These are phyloP conservation scores for Eupithecia vulgata DNA, from an alignment of 2,888 invertebrate genomes.

Conservation along the genomic window DNA sequence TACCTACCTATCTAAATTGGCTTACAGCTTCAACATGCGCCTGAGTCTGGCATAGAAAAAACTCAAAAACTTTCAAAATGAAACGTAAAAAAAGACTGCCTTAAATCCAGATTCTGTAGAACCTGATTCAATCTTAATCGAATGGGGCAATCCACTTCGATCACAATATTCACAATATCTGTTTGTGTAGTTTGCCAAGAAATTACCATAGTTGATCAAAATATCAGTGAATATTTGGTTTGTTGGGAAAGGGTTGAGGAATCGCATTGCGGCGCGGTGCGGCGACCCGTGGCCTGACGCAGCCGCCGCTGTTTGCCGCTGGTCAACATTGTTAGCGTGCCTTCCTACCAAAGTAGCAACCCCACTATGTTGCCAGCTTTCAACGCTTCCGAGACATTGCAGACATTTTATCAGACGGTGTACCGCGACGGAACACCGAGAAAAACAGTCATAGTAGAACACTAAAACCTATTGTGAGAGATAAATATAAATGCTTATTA, in stretches of 20 bases:
- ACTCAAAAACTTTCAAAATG: background rate
- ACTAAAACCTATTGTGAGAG: too few relatives aligned
- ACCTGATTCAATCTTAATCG: background rate
- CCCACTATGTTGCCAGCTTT: constrained; percentile 27
- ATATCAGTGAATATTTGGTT: constrained; percentile 11
- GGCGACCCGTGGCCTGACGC: constrained; percentile 73
- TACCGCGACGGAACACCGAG: background rate
- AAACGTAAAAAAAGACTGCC: background rate
- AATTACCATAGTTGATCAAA: constrained; percentile 8
- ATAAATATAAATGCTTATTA: too few relatives aligned
- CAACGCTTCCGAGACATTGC: background rate
- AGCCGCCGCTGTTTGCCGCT: constrained; percentile 74
- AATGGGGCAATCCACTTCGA: background rate
- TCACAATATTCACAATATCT: background rate
- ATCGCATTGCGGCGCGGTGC: constrained; percentile 54
- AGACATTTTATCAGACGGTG: background rate
- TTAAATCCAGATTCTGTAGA: background rate
- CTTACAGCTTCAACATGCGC: background rate
- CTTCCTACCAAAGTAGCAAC: constrained; percentile 31
- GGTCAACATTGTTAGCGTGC: constrained; percentile 81
- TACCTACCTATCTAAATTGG: background rate
- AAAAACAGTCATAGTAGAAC: background rate
- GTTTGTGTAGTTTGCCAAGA: background rate
- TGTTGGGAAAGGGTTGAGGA: constrained; percentile 56
- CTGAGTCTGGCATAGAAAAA: background rate